Evolutionary conservation across 2,113 vertebrate genomes (phyloP).

Genomic region (Isichthys henryi): DNA sequence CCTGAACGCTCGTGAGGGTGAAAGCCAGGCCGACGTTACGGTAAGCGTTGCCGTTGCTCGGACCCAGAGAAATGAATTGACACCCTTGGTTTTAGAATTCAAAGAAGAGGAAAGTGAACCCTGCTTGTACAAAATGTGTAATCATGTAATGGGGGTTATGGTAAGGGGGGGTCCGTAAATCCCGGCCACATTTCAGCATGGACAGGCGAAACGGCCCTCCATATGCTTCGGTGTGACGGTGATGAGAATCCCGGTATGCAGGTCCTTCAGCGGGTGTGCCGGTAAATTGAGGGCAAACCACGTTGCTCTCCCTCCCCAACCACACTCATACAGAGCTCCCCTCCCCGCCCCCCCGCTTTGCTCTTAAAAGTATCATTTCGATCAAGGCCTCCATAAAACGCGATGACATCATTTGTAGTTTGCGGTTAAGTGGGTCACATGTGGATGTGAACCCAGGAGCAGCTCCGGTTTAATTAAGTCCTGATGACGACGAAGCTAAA

Average conservation of each 20-base stretch:
- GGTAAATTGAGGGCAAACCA: not conserved
- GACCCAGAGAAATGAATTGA: not conserved
- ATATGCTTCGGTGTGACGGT: conserved; percentile 1
- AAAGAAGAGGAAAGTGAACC: not conserved
- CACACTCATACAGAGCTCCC: not conserved
- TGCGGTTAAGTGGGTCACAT: conserved; percentile 18
- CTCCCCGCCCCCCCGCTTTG: not conserved
- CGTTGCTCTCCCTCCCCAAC: not conserved
- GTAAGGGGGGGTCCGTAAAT: not conserved
- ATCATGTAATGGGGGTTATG: not conserved
- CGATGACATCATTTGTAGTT: conserved; percentile 9
- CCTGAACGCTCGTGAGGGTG: not conserved
- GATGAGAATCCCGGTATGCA: not conserved
- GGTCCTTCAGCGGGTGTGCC: not conserved
- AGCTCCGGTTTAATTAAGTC: conserved; percentile 22
- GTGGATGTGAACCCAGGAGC: not conserved
- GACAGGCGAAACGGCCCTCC: not conserved
- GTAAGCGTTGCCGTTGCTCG: not conserved
- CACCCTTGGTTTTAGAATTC: not conserved
- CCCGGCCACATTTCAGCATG: not conserved
- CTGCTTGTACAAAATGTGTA: not conserved
- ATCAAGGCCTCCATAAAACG: conserved; percentile 10
- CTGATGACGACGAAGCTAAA: conserved; percentile 21
- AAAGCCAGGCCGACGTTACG: not conserved
- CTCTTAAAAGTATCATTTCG: conserved; percentile 6